These are phyloP conservation scores for Echinarachnius parma DNA, from an alignment of 53 echinoderm and acorn worm genomes.

Conservation along the genomic window DNA sequence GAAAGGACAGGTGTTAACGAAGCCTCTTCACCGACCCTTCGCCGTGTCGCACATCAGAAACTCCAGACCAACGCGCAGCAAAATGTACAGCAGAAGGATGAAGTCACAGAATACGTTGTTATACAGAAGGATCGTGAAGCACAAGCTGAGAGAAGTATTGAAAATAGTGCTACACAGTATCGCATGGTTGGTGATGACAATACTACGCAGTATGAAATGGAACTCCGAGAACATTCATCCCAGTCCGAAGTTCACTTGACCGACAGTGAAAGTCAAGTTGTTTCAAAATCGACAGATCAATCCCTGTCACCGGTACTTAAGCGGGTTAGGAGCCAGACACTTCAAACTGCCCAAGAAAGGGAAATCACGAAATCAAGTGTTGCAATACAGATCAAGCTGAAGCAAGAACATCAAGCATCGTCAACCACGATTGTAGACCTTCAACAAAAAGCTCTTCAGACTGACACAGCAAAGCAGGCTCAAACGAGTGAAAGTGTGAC, in stretches of 20 bases:
- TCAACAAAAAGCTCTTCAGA: too few relatives aligned
- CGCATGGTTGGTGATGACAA: neutral
- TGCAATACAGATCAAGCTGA: neutral
- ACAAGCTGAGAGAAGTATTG: neutral
- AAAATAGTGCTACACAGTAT: neutral
- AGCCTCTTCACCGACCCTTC: too few relatives aligned
- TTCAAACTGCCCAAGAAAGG: neutral
- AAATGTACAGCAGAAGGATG: too few relatives aligned
- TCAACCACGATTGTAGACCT: too few relatives aligned
- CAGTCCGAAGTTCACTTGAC: neutral
- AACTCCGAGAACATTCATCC: slow-evolving; percentile 4
- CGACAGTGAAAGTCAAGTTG: slow-evolving; percentile 3
- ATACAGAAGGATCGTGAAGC: neutral
- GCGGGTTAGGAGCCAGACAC: neutral
- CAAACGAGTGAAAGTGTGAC: neutral
- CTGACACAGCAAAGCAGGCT: too few relatives aligned
- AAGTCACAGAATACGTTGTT: too few relatives aligned
- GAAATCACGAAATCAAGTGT: neutral
- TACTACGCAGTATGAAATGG: slow-evolving; percentile 13
- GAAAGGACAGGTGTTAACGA: too few relatives aligned
- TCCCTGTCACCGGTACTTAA: slow-evolving; percentile 10
- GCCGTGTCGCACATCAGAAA: too few relatives aligned
- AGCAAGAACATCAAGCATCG: too few relatives aligned
- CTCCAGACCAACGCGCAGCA: neutral
- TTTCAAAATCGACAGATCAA: neutral